Evolutionary conservation across 2,113 vertebrate genomes (phyloP).

Genomic region (Campylorhamphus procurvoides): DNA sequence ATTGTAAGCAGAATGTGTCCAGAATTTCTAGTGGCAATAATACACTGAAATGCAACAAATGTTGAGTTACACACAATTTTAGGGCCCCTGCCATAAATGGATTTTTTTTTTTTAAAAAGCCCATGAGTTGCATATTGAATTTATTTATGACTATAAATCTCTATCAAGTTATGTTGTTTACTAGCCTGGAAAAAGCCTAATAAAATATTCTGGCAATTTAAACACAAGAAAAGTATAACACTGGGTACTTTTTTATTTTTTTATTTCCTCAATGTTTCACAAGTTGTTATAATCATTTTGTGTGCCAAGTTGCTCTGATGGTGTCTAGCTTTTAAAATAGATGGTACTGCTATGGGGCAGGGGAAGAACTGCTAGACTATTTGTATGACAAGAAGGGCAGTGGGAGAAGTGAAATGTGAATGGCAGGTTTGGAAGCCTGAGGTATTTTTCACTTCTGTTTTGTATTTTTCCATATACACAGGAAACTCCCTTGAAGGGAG

Average conservation of each 20-base stretch:
- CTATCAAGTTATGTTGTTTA: background rate
- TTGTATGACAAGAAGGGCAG: background rate
- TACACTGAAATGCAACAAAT: background rate
- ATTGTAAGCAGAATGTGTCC: background rate
- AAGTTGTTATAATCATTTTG: background rate
- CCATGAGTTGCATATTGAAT: background rate
- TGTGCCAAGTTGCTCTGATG: background rate
- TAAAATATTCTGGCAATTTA: background rate
- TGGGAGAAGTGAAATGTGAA: constrained; percentile 34
- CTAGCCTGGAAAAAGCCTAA: constrained; percentile 11
- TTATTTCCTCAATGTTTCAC: background rate
- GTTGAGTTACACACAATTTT: background rate
- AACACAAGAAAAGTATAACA: background rate
- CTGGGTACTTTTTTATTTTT: background rate
- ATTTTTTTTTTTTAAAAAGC: background rate
- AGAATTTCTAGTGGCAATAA: background rate
- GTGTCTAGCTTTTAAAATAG: background rate
- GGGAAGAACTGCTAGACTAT: background rate
- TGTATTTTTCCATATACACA: constrained; percentile 46
- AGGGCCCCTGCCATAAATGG: background rate
- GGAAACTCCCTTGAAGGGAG: constrained; percentile 21
- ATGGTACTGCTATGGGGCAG: background rate
- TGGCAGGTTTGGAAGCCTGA: constrained; percentile 2
- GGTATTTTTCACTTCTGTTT: constrained; percentile 64
- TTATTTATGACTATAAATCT: background rate